These are phyloP conservation scores for Heliothis subflexa DNA, from an alignment of 1,140 invertebrate species.

Conservation along the genomic window DNA sequence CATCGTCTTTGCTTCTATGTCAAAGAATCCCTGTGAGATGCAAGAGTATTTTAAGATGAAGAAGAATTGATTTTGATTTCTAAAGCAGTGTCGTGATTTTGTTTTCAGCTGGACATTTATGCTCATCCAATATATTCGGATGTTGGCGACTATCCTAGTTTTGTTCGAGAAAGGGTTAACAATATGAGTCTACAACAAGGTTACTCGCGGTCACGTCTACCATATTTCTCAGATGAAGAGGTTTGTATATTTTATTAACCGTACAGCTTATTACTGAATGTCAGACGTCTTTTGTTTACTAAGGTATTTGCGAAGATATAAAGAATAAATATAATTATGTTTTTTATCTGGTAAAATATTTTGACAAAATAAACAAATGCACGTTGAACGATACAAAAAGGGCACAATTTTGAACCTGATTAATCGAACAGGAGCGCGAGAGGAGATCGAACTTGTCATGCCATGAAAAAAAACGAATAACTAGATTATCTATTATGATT, in stretches of 20 bases:
- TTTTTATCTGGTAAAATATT: neutral
- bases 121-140: constrained; percentile 89
- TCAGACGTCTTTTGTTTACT: no score
- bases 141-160: constrained; percentile 88
- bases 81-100: constrained; percentile 34
- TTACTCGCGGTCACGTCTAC: constrained; percentile 87
- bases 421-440: no score
- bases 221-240: constrained; percentile 87
- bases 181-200: constrained; percentile 87
- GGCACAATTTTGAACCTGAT: no score
- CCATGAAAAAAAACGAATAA: no score
- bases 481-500: no score
- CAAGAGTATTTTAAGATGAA: neutral
- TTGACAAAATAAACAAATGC: no score
- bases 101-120: constrained; percentile 87
- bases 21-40: neutral
- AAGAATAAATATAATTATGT: neutral
- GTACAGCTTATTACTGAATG: neutral
- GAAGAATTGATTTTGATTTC: constrained; percentile 2
- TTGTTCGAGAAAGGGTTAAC: constrained; percentile 87
- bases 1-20: no score
- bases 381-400: no score
- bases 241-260: constrained; percentile 64
- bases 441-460: no score
- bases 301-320: no score